Evolutionary conservation across 35 echinoderm and acorn worm species (phyloP).

Genomic region (Acanthaster planci): DNA sequence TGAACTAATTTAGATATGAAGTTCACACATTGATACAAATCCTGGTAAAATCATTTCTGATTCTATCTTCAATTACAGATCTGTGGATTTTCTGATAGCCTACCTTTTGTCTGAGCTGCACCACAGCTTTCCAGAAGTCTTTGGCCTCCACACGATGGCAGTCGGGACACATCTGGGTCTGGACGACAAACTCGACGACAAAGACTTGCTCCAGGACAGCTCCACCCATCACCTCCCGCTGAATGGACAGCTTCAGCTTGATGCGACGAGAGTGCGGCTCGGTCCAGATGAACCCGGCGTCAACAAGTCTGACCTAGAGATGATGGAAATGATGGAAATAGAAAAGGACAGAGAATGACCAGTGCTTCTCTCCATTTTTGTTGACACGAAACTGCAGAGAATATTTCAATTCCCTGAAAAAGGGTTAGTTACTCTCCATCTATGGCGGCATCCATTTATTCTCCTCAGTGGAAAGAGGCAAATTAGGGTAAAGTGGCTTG

Average conservation of each 20-base stretch:
- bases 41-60: no score
- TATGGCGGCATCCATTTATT: no score
- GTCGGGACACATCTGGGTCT: slow-evolving; percentile 93
- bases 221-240: slow-evolving; percentile 90
- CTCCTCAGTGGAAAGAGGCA: no score
- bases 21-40: no score
- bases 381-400: no score
- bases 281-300: slow-evolving; percentile 95
- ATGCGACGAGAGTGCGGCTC: slow-evolving; percentile 93
- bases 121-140: slow-evolving; percentile 96
- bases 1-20: no score
- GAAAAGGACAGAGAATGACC: no score
- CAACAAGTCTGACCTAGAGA: slow-evolving; percentile 71
- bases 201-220: slow-evolving; percentile 91
- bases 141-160: slow-evolving; percentile 86
- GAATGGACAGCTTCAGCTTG: slow-evolving; percentile 92
- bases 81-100: neutral
- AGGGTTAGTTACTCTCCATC: no score
- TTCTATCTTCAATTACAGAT: neutral
- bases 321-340: no score
- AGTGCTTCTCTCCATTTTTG: no score
- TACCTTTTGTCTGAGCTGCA: slow-evolving; percentile 95
- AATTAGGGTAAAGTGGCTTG: no score
- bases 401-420: no score
- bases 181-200: slow-evolving; percentile 83